Conservation (phyloP, 2,113 vertebrate species). For the Gallinago paraguaiae region DNA sequence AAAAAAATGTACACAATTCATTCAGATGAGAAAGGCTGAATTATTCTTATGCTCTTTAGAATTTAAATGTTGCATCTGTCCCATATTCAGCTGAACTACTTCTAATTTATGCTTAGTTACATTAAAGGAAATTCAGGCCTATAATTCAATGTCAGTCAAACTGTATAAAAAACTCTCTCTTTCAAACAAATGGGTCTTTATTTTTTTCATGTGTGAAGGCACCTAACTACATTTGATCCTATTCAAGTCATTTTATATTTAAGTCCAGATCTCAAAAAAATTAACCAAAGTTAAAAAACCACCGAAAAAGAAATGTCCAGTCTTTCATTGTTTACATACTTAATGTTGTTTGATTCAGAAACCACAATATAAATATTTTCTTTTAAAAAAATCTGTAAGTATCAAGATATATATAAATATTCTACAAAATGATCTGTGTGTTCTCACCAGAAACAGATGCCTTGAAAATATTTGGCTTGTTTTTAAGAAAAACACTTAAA, state of each 20-base stretch:
- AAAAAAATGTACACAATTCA: neutral
- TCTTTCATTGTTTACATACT: slow-evolving; percentile 77
- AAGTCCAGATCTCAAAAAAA: neutral
- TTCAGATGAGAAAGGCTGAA: neutral
- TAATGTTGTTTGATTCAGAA: slow-evolving; percentile 76
- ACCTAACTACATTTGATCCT: neutral
- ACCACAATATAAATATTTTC: slow-evolving; percentile 77
- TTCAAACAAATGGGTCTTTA: neutral
- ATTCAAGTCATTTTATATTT: neutral
- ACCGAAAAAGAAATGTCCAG: neutral
- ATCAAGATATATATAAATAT: slow-evolving; percentile 52
- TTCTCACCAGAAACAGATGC: slow-evolving; percentile 52
- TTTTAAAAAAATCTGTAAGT: slow-evolving; percentile 64
- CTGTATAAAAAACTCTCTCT: neutral
- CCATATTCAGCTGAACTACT: neutral
- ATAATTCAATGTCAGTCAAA: neutral
- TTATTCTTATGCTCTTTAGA: neutral
- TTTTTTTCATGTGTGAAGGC: neutral
- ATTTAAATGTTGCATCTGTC: neutral
- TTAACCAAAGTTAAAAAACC: neutral
- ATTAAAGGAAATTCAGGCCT: neutral
- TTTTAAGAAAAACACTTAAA: slow-evolving; percentile 69
- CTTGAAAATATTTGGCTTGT: slow-evolving; percentile 61
- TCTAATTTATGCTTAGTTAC: neutral
- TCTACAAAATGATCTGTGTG: slow-evolving; percentile 67